Base-by-base conservation (phyloP, 2,113 vertebrate species). In the Etheostoma spectabile region DNA sequence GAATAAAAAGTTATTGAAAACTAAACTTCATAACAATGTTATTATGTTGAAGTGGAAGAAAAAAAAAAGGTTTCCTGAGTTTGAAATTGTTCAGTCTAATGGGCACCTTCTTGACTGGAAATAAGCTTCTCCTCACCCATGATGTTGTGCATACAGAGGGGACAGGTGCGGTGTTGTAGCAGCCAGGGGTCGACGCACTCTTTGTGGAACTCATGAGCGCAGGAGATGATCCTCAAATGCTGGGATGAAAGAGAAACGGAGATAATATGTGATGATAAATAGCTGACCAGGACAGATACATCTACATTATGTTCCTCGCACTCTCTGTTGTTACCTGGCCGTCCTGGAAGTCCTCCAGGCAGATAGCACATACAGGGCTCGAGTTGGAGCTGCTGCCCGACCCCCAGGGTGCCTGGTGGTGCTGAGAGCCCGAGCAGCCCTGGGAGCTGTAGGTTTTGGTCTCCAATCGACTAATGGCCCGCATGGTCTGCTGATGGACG, bases 71-170 rank as follows among this genome's bases (percentile, higher is more conserved):
- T 42, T 42, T 42, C 7, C 18, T 48, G 15, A 46, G 35, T 14
- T 33, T 19, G 13, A 57, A 14, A 15, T 24, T 2, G 14, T 61
- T 35, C 8, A 30, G 4, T 62, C 18, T n/a, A 46, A 65, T 1
- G 3, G 6, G 2, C 15, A 45, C 61, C 11, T 6, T 24, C 13
- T 61, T 68, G 68, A 73, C 75, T 60, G 42, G 16, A 52, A 80
- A 46, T 22, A 46, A 45, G 53, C 45, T 68, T 8, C 11, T 86
- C 68, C 86, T 95, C 97, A 99, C 98, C 98, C 91, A 98, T 95
- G 91, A 99, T 99, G 93, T 99, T 98, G 96, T 97, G 98, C 98
- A 99, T 99, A 96, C 98, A 99, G 78, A 99, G 96, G 0, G 98
- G 98, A 64, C 98, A 99, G 0, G 98, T 99, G 86, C 96, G 97